phyloP scores from a whole-genome alignment of 2,113 vertebrate genomes.

The Benitochromis conjunctus region DNA sequence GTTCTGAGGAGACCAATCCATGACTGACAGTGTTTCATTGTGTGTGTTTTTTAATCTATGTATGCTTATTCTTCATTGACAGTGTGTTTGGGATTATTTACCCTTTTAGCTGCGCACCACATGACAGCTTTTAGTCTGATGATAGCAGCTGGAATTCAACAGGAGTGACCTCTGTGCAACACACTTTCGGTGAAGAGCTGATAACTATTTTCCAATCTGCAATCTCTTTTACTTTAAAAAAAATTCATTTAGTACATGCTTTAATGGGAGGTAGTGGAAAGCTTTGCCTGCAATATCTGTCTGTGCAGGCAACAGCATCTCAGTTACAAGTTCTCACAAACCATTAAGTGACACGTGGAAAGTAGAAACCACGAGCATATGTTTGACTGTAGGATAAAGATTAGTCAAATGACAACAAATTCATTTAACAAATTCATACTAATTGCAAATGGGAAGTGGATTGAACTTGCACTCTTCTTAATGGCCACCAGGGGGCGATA shows the following conservation, averaged over 20 bases:
- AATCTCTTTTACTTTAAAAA: accelerated
- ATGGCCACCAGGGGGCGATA: neutral
- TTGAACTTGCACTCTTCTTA: neutral
- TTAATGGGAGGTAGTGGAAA: neutral
- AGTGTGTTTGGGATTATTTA: neutral
- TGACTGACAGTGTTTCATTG: neutral
- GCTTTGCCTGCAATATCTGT: neutral
- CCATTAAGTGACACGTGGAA: accelerated
- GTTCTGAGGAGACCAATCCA: neutral
- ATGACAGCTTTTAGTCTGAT: neutral
- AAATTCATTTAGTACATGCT: neutral
- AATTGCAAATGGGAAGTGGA: neutral
- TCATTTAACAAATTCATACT: neutral
- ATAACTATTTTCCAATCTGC: neutral
- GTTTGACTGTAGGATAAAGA: neutral
- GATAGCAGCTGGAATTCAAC: neutral
- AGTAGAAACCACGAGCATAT: neutral
- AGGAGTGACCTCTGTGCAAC: neutral
- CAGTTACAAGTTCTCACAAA: neutral
- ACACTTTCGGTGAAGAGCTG: neutral
- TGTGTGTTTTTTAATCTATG: neutral
- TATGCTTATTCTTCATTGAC: neutral
- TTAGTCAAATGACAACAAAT: too few relatives aligned
- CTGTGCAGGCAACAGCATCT: neutral
- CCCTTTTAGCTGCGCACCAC: accelerated